Evolutionary conservation across 2,797 vertebrate species (phyloP), one percentile per base, ranked within the genome.

Genomic region (Microctenopoma lineatum): DNA sequence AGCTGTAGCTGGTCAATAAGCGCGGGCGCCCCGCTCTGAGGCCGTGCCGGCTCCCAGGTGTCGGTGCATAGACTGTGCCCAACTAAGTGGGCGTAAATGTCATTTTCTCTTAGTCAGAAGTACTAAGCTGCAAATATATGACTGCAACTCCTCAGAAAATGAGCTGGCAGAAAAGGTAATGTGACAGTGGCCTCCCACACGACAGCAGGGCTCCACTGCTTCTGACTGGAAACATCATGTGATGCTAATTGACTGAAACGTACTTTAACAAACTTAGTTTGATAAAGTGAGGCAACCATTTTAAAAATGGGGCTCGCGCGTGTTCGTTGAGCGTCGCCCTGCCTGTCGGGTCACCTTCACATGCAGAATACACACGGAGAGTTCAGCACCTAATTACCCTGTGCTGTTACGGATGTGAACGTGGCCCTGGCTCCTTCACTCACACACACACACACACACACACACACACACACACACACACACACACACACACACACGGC

Each of bases 341-440:
- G 16, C 16, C 42, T 58, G 7, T 39, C 50, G 53, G 38, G 54
- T 79, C 74, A 80, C 67, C 47, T 65, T 80, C 66, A 55, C 71
- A 63, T 57, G 50, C 4, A 55, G 34, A 39, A 0, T 12, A 7
- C 46, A 59, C 69, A 42, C 47, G 41, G 7, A 56, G 34, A 56
- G 46, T 71, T 67, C 65, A 67, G 42, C 0, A 15, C 38, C 26
- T 56, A 60, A 71, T 32, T 70, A 4, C 36, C 27, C 25, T 27
- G 21, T 1, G 4, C 46, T 57, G 60, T 64, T 46, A 54, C 39
- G 5, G 52, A 18, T 0, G 15, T 12, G 56, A 62, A 53, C 29
- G 47, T 45, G 29, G 15, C 56, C n/a, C 47, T 15, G 5, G 29
- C 29, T 32, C 5, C 29, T 32, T 32, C 64, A 59, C 39, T 18